Percentiles rank a stretch among this genome's conserved stretches.
Conservation (phyloP, 2,113 vertebrate genomes). For the Peucedramus taeniatus region DNA sequence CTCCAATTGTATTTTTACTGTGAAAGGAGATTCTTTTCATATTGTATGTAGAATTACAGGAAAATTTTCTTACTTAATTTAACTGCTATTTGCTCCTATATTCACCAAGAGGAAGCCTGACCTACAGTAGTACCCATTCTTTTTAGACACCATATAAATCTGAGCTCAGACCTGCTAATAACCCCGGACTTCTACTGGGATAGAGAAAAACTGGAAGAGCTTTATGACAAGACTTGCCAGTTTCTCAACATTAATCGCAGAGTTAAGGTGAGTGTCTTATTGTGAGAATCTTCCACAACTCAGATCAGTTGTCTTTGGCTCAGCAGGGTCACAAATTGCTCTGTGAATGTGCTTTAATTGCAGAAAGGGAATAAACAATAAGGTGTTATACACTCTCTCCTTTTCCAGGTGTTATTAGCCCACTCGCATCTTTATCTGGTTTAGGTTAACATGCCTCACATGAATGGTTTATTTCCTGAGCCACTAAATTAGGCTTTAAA, state of each 20-base stretch:
- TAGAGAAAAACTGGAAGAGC: slow-evolving; percentile 91
- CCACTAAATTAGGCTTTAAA: neutral
- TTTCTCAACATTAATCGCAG: slow-evolving; percentile 95
- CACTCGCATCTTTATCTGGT: neutral
- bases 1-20: neutral
- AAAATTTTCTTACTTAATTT: neutral
- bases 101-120: neutral
- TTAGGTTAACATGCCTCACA: neutral
- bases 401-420: neutral
- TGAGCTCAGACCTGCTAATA: slow-evolving; percentile 94
- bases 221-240: slow-evolving; percentile 95
- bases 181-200: slow-evolving; percentile 99
- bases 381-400: neutral
- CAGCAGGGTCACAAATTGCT: neutral
- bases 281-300: rapidly evolving
- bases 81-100: neutral
- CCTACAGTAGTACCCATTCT: neutral
- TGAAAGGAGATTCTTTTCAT: neutral
- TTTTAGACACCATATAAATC: slow-evolving; percentile 92
- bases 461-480: neutral
- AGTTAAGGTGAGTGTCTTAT: slow-evolving; percentile 82
- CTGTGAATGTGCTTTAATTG: neutral
- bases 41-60: neutral
- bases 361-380: neutral
- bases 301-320: neutral